Evolutionary conservation across 1,140 invertebrate genomes (phyloP).

Genomic region (Alviniconcha marisindica): DNA sequence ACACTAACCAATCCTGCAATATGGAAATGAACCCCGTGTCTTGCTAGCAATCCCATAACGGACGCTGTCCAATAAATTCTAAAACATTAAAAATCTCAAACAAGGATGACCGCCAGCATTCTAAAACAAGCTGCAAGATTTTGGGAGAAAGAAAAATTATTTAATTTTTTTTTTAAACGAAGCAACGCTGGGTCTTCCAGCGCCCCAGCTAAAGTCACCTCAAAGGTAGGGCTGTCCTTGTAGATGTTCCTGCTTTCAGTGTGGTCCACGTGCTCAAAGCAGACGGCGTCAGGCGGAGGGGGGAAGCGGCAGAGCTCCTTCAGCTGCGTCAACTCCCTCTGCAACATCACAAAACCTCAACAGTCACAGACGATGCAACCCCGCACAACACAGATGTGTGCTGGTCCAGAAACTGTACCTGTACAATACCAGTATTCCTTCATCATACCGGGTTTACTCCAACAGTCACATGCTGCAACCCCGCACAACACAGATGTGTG

Average conservation of each 20-base stretch:
- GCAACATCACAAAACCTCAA: no score
- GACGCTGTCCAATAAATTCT: slow-evolving; percentile 52
- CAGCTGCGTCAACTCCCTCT: slow-evolving; percentile 54
- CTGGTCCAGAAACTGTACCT: no score
- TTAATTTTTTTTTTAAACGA: no score
- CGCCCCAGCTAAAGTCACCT: neutral
- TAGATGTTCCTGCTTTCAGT: slow-evolving; percentile 55
- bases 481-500: no score
- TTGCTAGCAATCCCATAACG: neutral
- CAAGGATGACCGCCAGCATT: no score
- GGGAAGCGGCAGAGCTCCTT: slow-evolving; percentile 51
- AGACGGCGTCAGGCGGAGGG: slow-evolving; percentile 59
- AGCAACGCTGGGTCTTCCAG: neutral
- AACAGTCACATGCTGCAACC: no score
- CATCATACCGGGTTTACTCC: no score
- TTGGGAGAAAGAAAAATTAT: no score
- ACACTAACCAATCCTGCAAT: neutral
- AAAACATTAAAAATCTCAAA: slow-evolving; percentile 40
- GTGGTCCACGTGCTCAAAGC: slow-evolving; percentile 49
- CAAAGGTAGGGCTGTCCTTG: slow-evolving; percentile 48
- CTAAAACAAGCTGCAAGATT: no score
- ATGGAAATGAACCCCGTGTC: neutral
- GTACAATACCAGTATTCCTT: no score
- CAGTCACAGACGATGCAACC: no score
- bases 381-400: no score